phyloP scores from a whole-genome alignment of 2,113 vertebrate genomes.

The Aspidoscelis tigris region DNA sequence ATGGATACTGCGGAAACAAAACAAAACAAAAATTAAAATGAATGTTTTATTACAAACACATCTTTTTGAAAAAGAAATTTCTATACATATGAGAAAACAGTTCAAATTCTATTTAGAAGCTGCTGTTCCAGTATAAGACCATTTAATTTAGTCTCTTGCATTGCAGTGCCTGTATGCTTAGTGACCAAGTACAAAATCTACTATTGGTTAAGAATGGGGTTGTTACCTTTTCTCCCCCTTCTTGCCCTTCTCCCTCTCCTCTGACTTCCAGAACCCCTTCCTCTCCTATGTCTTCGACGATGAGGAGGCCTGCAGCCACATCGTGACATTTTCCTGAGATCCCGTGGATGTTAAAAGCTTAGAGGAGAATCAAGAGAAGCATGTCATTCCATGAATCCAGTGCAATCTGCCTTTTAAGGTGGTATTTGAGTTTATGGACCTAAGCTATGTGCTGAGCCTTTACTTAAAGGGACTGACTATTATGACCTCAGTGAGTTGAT shows the following conservation, averaged over 20 bases:
- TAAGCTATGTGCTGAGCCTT: not conserved
- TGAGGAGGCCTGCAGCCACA: not conserved
- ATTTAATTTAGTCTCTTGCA: not conserved
- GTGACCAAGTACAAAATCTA: not conserved
- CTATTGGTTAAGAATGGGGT: not conserved
- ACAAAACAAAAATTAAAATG: not conserved
- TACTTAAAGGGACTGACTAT: slow-evolving; percentile 11
- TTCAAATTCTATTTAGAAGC: not conserved
- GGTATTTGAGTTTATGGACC: slow-evolving; percentile 9
- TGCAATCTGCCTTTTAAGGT: not conserved
- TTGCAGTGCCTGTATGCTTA: not conserved
- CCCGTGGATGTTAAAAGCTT: not conserved
- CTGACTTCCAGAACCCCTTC: not conserved
- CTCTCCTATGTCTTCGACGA: not conserved
- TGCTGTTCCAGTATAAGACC: not conserved
- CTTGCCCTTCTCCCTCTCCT: not conserved
- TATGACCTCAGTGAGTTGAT: slow-evolving; percentile 12
- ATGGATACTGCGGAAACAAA: slow-evolving; percentile 22
- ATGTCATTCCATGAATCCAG: not conserved
- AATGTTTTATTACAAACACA: not conserved
- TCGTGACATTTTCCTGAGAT: slow-evolving; percentile 20
- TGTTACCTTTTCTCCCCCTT: slow-evolving; percentile 2
- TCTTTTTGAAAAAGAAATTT: not conserved
- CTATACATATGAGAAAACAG: not conserved
- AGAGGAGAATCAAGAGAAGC: slow-evolving; percentile 4